Base-by-base conservation (phyloP, 2,797 vertebrate genomes). In the Gymnodraco acuticeps region DNA sequence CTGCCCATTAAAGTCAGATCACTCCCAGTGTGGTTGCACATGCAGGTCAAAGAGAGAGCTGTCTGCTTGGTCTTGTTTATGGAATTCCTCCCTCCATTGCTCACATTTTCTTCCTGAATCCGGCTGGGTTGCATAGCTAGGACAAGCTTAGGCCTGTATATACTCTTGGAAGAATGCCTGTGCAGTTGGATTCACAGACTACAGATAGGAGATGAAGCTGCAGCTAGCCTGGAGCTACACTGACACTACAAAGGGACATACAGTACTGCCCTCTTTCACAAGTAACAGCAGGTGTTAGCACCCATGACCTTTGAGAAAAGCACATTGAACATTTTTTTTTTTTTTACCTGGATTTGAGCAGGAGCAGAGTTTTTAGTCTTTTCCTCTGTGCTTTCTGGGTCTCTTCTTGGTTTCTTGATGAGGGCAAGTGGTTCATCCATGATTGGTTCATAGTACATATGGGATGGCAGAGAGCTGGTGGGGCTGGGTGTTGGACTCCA, bases 351-450 rank as follows among this genome's bases (percentile, higher is more conserved):
- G 55, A 91, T 90, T 64, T 94, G 93, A 80, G 80, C 75, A 43
- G 81, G 19, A 19, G 82, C 48, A 4, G 84, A 47, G 66, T 72
- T 79, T 67, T 89, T 92, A 23, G 75, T 84, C 81, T 90, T 92
- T 3, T 89, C 87, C 43, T 91, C 90, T 66, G 73, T n/a, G 50
- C 64, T 89, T 51, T 92, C 91, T 3, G 87, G 73, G 23, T 93
- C 93, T 72, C 91, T 93, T 67, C 88, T 92, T 10, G 94, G 94
- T 85, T 95, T 95, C 87, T 96, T 96, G 85, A 96, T 95, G 77
- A 96, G 94, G 16, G 94, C 95, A 2, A 96, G 91, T 2, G 95
- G 95, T 81, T 96, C 94, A 1, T 96, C 95, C 91, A 94, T 93
- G 67, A 90, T 79, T 11, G 94, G 95, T 10, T 92, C 70, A 70